phyloP scores from a whole-genome alignment of 2,797 vertebrate species.

The Sylvia borin region DNA sequence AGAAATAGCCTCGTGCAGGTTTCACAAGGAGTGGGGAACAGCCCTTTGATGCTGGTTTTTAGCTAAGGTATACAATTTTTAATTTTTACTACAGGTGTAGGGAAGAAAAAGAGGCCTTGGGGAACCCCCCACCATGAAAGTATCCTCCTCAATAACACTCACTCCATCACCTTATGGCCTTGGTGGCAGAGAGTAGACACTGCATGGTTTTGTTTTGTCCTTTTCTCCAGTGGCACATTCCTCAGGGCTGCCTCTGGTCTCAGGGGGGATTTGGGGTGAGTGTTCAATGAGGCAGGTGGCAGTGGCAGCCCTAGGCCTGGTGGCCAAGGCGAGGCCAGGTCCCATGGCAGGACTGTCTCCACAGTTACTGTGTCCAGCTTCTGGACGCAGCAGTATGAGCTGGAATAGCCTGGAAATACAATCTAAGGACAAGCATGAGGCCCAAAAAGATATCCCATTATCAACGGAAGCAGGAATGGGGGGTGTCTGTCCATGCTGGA shows the following conservation, averaged over 20 bases:
- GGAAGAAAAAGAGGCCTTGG: background rate
- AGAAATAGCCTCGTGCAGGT: background rate
- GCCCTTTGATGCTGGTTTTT: background rate
- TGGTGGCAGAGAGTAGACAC: background rate
- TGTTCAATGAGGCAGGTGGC: background rate
- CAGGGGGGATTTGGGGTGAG: background rate
- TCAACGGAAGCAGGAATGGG: background rate
- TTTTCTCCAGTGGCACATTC: background rate
- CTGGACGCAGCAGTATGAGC: background rate
- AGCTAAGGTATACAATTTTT: too few species aligned
- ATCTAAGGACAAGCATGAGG: background rate
- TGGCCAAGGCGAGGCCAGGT: background rate
- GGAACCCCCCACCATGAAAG: background rate
- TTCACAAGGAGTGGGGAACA: background rate
- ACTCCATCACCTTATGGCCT: fast-evolving
- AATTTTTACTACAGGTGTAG: background rate
- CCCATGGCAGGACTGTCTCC: background rate
- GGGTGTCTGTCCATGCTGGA: background rate
- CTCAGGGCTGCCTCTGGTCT: background rate
- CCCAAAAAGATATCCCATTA: background rate
- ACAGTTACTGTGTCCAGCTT: background rate
- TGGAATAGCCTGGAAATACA: background rate
- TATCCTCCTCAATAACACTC: fast-evolving
- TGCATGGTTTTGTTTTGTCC: fast-evolving
- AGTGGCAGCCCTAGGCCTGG: background rate